Percentiles rank a stretch among this genome's conserved stretches.
phyloP scores from a whole-genome alignment of 2,797 vertebrate species.

The Melopsittacus undulatus region DNA sequence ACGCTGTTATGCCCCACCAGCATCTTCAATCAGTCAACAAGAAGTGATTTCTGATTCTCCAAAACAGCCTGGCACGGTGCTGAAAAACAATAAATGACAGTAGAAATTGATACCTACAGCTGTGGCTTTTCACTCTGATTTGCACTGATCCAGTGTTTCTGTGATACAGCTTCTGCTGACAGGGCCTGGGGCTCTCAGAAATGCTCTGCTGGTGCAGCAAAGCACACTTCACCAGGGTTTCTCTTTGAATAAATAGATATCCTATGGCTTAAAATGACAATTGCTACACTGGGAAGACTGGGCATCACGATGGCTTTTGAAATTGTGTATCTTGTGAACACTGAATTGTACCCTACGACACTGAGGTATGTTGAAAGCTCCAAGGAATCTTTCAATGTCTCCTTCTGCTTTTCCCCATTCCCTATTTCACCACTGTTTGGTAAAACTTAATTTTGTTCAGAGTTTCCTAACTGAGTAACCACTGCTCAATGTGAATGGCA shows the following conservation, averaged over 20 bases:
- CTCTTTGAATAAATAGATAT: conserved; percentile 76
- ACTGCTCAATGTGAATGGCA: background rate
- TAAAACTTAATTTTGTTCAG: background rate
- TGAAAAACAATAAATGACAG: background rate
- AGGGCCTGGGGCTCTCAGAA: background rate
- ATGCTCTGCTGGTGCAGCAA: background rate
- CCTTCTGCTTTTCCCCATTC: background rate
- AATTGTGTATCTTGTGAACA: conserved; percentile 87
- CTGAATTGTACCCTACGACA: conserved; percentile 88
- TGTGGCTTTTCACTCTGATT: background rate
- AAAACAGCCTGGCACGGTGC: background rate
- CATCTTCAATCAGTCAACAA: background rate
- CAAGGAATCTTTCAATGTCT: background rate
- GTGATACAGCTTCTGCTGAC: background rate
- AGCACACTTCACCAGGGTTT: background rate
- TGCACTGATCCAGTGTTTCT: background rate
- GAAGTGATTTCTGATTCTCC: background rate
- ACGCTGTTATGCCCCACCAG: background rate
- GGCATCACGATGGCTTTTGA: conserved; percentile 95
- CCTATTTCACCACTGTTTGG: background rate
- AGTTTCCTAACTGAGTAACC: background rate
- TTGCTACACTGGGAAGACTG: conserved; percentile 90
- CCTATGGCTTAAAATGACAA: conserved; percentile 86
- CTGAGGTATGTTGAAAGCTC: conserved; percentile 78
- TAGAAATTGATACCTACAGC: background rate